Percentiles rank a stretch among this genome's conserved stretches.
These are phyloP conservation scores for Dasypus novemcinctus DNA, from an alignment of 2,113 vertebrate genomes.

Conservation along the genomic window DNA sequence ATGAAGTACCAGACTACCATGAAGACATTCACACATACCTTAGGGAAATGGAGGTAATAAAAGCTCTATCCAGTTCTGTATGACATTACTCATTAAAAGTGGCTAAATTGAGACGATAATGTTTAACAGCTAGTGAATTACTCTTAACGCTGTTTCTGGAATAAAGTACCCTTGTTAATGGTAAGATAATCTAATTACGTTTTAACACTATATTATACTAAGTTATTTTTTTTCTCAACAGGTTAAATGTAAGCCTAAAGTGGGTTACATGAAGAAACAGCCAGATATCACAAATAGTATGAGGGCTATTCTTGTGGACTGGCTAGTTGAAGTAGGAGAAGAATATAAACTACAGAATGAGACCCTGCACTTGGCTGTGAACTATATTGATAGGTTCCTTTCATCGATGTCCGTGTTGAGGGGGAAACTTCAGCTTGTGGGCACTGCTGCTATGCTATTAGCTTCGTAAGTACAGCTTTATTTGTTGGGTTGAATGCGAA, in stretches of 20 bases:
- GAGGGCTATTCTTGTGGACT: constrained; percentile 98
- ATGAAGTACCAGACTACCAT: constrained; percentile 91
- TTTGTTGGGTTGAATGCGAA: background rate
- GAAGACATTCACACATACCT: constrained; percentile 92
- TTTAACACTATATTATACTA: background rate
- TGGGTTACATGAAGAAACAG: constrained; percentile 98
- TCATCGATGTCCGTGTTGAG: constrained; percentile 98
- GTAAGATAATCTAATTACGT: background rate
- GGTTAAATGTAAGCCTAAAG: constrained; percentile 93
- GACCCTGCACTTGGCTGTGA: constrained; percentile 96
- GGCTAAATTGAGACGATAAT: background rate
- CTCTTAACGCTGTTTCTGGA: background rate
- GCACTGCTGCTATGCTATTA: constrained; percentile 97
- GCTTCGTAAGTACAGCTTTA: constrained; percentile 92
- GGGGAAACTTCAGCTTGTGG: constrained; percentile 98
- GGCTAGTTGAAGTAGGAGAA: constrained; percentile 98
- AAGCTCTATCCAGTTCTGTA: background rate
- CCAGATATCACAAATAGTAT: constrained; percentile 98
- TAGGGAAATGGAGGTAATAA: constrained; percentile 96
- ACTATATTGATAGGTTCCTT: constrained; percentile 98
- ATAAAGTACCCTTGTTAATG: background rate
- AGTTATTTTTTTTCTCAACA: constrained; percentile 68
- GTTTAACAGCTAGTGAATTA: background rate
- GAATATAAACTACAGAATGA: constrained; percentile 98
- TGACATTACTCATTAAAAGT: background rate